Percentiles rank a stretch among this genome's conserved stretches.
phyloP scores from a whole-genome alignment of 2,113 vertebrate genomes.

The Rhodinocichla rosea region DNA sequence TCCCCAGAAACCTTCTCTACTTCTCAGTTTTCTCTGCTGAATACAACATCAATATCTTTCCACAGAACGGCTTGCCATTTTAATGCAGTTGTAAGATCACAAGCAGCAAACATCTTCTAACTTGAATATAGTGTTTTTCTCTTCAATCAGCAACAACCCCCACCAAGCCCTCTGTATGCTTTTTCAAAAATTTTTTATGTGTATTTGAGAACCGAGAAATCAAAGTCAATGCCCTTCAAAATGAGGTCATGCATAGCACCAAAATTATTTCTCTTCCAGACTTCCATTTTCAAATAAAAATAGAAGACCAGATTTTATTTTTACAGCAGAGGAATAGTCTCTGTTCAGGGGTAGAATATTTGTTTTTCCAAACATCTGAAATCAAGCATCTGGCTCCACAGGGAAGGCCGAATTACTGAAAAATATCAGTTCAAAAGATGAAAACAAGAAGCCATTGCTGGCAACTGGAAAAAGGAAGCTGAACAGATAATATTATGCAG shows the following conservation, averaged over 20 bases:
- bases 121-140: neutral
- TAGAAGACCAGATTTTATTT: neutral
- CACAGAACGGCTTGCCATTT: neutral
- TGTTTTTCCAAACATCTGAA: neutral
- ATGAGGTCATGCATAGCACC: neutral
- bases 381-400: neutral
- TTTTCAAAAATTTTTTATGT: neutral
- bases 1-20: neutral
- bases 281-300: constrained; percentile 17
- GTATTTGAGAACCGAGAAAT: constrained; percentile 4
- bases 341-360: neutral
- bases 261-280: neutral
- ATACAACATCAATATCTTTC: neutral
- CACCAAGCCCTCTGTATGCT: neutral
- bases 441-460: neutral
- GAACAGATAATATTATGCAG: neutral
- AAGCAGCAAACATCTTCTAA: neutral
- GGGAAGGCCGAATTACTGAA: neutral
- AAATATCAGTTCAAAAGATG: neutral
- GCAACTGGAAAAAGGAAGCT: neutral
- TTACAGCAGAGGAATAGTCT: neutral
- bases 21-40: neutral
- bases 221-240: constrained; percentile 20
- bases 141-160: neutral
- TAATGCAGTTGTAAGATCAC: neutral